Evolutionary conservation across 2,888 invertebrate genomes (phyloP), one percentile per base, ranked within the genome.

Genomic region (Trichacis sp.): DNA sequence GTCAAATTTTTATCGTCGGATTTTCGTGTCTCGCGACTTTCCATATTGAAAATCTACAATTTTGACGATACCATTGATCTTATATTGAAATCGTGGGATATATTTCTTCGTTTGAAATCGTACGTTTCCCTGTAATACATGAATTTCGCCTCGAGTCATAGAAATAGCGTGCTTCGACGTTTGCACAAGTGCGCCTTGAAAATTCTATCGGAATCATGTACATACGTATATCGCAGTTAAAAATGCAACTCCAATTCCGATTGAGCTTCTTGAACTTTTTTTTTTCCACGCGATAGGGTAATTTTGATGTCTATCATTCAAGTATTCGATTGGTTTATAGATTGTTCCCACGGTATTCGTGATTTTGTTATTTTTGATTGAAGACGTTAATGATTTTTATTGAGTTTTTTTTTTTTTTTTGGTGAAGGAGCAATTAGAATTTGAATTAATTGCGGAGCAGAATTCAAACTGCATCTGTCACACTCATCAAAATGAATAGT

Each of bases 401-500:
- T 36, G 15, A n/a, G 15, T 14, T 14, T 42, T 8, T 42, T 9
- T 14, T 42, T 42, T 6, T 4, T 15, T 42, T 15, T 14, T 42
- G 1, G 6, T 15, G 2, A 15, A 2, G 1, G 42, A 4, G n/a
- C 6, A 3, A 42, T 40, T 55, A 50, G 24, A 3, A 58, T 58
- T 50, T 58, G 50, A 30, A 43, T 47, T 15, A 17, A 18, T 36
- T 36, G 29, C 55, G 56, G 54, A 19, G 56, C 53, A 53, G 56
- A 57, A 38, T 52, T 49, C 56, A 38, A 65, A 40, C 53, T 60
- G 52, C 53, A 60, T 45, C 42, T 53, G 56, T 53, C 30, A 64
- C 59, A 50, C 50, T 58, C 53, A 55, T 60, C 53, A 52, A 56
- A 60, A 60, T 60, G 49, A 64, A 51, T 53, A 56, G 49, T 59